phyloP scores from a whole-genome alignment of 1,140 invertebrate genomes.

The Ips nitidus region DNA sequence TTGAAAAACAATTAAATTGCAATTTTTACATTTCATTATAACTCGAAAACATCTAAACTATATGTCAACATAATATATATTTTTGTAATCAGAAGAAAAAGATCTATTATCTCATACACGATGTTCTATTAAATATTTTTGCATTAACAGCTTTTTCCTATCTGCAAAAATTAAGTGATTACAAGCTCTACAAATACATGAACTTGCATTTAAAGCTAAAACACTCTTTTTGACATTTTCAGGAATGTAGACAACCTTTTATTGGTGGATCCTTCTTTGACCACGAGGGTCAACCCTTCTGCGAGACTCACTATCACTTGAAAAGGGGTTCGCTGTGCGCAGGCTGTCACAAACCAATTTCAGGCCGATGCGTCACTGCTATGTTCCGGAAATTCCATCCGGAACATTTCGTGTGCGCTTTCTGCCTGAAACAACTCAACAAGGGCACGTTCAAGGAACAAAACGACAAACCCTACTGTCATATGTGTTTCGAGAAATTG shows the following conservation, averaged over 20 bases:
- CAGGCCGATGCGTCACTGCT: conserved; percentile 95
- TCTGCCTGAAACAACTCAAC: conserved; percentile 95
- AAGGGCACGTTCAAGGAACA: conserved; percentile 98
- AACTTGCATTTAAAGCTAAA: no score
- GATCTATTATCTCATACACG: no score
- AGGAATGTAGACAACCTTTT: conserved; percentile 93
- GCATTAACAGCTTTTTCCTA: no score
- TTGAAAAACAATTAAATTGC: no score
- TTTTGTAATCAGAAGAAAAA: no score
- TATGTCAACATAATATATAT: no score
- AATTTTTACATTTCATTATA: no score
- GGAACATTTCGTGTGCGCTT: conserved; percentile 98
- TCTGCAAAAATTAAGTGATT: no score
- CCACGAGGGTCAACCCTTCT: conserved; percentile 95
- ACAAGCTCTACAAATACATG: no score
- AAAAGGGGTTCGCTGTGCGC: conserved; percentile 95
- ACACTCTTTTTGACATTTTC: conserved; percentile 42
- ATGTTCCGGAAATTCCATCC: conserved; percentile 99
- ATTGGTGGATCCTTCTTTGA: conserved; percentile 93
- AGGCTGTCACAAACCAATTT: conserved; percentile 96
- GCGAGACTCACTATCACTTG: conserved; percentile 97
- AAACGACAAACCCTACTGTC: conserved; percentile 98
- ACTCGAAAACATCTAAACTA: no score
- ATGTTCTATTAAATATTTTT: no score
- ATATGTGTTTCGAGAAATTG: conserved; percentile 95